Percentiles rank a stretch among this genome's conserved stretches.
Evolutionary conservation across 2,113 vertebrate species (phyloP).

Genomic region (Scophthalmus maximus): DNA sequence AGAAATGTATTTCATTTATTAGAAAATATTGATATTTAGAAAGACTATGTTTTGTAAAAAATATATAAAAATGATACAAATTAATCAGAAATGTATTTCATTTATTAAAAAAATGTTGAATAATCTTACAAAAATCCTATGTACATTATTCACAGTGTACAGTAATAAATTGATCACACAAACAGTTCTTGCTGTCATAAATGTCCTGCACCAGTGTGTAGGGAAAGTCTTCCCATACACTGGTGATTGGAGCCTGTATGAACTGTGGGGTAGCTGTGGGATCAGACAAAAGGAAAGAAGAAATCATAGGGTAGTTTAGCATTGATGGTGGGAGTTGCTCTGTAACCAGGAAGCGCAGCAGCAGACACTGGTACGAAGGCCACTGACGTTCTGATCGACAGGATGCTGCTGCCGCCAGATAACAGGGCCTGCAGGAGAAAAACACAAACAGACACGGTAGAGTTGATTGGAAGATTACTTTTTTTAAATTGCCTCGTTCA

Average conservation of each 20-base stretch:
- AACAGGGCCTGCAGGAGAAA: slow-evolving; percentile 45
- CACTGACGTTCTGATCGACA: slow-evolving; percentile 83
- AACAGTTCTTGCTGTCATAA: no score
- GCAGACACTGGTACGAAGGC: slow-evolving; percentile 87
- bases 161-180: rapidly evolving
- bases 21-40: slow-evolving; percentile 1
- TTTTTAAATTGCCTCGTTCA: background rate
- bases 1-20: slow-evolving; percentile 30
- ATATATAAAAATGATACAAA: background rate
- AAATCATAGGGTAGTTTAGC: slow-evolving; percentile 91
- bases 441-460: background rate
- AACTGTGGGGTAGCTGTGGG: background rate
- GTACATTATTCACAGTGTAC: slow-evolving; percentile 34
- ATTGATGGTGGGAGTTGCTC: slow-evolving; percentile 87
- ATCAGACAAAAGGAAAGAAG: slow-evolving; percentile 93
- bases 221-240: background rate
- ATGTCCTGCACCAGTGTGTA: no score
- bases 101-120: slow-evolving; percentile 37
- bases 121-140: slow-evolving; percentile 13
- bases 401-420: slow-evolving; percentile 49
- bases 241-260: background rate
- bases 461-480: background rate
- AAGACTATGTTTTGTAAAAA: background rate
- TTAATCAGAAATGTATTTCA: background rate
- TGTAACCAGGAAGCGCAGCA: slow-evolving; percentile 87